Percentiles rank a stretch among this genome's conserved stretches.
Conservation (phyloP, 2,797 vertebrate species). For the Aulostomus chinensis region DNA sequence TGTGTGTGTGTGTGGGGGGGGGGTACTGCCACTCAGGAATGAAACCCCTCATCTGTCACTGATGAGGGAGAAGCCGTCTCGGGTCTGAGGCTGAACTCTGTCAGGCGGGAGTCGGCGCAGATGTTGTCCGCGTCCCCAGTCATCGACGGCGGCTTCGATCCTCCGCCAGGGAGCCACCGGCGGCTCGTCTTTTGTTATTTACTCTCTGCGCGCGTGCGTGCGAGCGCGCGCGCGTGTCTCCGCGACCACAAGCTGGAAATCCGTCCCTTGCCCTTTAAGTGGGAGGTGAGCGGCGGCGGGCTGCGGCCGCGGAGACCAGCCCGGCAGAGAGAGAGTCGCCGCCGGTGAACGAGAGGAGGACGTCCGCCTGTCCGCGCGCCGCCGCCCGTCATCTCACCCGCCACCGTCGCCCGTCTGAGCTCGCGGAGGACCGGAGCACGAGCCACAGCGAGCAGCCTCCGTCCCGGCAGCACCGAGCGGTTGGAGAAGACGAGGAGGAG, state of each 20-base stretch:
- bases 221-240: too few relatives aligned
- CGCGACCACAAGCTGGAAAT: conserved; percentile 59
- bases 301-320: conserved; percentile 57
- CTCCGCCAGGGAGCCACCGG: too few relatives aligned
- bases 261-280: conserved; percentile 83
- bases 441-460: conserved; percentile 2
- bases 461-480: conserved; percentile 37
- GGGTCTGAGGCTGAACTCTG: too few relatives aligned
- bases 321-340: conserved; percentile 65
- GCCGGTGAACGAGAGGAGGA: conserved; percentile 50
- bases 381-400: neutral
- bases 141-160: too few relatives aligned
- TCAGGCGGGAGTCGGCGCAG: too few relatives aligned
- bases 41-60: too few relatives aligned
- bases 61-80: too few relatives aligned
- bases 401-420: neutral
- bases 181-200: neutral
- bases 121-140: too few relatives aligned
- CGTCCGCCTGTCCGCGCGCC: neutral
- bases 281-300: conserved; percentile 79
- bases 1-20: too few relatives aligned
- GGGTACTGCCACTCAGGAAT: too few relatives aligned
- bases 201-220: too few relatives aligned
- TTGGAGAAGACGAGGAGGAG: conserved; percentile 53
- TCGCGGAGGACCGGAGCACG: neutral